Evolutionary conservation across 2,888 invertebrate species (phyloP).

Genomic region (Pseudococcus viburni): DNA sequence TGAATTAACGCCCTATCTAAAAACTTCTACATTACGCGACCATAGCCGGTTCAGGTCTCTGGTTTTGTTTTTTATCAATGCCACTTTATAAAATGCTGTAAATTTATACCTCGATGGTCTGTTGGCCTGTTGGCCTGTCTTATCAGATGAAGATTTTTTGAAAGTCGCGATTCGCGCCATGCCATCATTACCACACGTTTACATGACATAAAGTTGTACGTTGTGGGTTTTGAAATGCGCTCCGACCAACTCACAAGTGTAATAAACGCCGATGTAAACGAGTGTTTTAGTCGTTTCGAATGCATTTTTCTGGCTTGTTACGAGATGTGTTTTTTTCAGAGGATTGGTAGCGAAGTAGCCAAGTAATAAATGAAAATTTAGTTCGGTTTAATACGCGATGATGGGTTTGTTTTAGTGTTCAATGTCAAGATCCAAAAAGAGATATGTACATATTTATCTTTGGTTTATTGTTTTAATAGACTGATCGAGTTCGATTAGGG

Average conservation of each 20-base stretch:
- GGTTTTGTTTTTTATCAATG: constrained; percentile 21
- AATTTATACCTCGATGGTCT: not conserved
- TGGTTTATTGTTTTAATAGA: not conserved
- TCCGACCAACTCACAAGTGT: not conserved
- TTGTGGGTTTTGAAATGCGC: not conserved
- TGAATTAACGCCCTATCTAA: constrained; percentile 52
- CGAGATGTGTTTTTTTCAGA: not conserved
- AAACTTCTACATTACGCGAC: constrained; percentile 55
- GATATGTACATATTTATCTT: not conserved
- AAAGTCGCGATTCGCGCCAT: not conserved
- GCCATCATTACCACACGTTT: not conserved
- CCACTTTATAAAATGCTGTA: not conserved
- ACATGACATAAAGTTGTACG: not conserved
- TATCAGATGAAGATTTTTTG: constrained; percentile 9
- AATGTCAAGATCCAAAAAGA: not conserved
- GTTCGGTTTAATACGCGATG: not conserved
- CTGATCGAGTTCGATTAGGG: not conserved
- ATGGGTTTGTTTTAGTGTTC: not conserved
- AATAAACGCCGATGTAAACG: constrained; percentile 33
- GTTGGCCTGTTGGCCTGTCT: not conserved
- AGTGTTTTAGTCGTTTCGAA: constrained; percentile 2
- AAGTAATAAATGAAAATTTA: constrained; percentile 6
- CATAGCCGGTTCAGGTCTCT: not conserved
- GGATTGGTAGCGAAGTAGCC: not conserved
- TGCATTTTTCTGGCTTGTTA: not conserved